Evolutionary conservation across 2,888 invertebrate genomes (phyloP), one percentile per base, ranked within the genome.

Genomic region (Acronicta alni): DNA sequence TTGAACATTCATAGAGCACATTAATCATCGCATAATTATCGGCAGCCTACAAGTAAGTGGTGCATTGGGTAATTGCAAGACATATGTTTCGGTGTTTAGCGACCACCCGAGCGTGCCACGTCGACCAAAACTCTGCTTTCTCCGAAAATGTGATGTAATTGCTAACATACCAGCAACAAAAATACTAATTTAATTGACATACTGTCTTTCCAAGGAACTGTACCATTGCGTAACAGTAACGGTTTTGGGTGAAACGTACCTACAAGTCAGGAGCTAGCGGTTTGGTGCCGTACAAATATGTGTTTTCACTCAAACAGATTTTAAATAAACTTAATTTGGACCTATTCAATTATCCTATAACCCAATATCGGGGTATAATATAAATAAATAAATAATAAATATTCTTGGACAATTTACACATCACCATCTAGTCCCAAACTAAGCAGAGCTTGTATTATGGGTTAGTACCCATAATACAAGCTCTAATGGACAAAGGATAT

Each of bases 121-220:
- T 60, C 47, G 37, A 59, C 56, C 52, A 67, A 71, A 67, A 58
- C 30, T 15, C 51, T 62, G 75, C 77, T 84, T 84, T 85, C 85
- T 79, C 81, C 72, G 66, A 82, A 80, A 76, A 72, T 45, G 47
- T 81, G 72, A 81, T 65, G 82, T 57, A 83, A 83, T 57, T 47
- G 46, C 53, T 42, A 48, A 52, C 52, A 39, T 52, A 53, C 35
- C 51, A 60, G 32, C 38, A 47, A 57, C 42, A 57, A 71, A 57
- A 70, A 70, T 63, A 68, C 61, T 79, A 80, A 83, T 80, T 81
- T 77, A 77, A 74, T 67, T 76, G 79, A 70, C 58, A 66, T 47
- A 68, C 62, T 43, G 58, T 67, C 64, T 66, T 75, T 79, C 65
- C 41, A 67, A 67, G 67, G 68, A 78, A 79, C 59, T 75, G 70